Percentiles rank a stretch among this genome's conserved stretches.
These are phyloP conservation scores for Chaetodon trifasciatus DNA, from an alignment of 2,797 vertebrate species.

Conservation along the genomic window DNA sequence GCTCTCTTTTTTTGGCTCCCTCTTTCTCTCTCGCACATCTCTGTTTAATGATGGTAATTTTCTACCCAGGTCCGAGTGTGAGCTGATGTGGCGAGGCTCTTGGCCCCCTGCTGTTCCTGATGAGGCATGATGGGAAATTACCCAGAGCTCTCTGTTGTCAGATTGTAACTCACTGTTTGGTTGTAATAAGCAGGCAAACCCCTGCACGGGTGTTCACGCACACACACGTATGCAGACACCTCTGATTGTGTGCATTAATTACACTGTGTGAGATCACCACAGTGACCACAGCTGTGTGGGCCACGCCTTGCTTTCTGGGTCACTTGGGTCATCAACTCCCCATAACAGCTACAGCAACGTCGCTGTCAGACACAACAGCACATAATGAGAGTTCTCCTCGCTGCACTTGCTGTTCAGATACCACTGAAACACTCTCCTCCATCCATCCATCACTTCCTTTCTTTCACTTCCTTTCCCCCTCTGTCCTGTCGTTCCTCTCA, in stretches of 20 bases:
- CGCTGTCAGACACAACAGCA: slow-evolving; percentile 75
- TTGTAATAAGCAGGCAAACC: slow-evolving; percentile 98
- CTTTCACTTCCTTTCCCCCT: slow-evolving; percentile 47
- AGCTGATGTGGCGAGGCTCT: slow-evolving; percentile 98
- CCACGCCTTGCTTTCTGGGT: slow-evolving; percentile 92
- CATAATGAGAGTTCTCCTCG: slow-evolving; percentile 76
- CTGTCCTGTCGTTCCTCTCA: slow-evolving; percentile 45
- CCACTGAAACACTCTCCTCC: slow-evolving; percentile 65
- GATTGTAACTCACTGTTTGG: slow-evolving; percentile 98
- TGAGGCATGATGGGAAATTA: slow-evolving; percentile 99
- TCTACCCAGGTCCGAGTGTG: slow-evolving; percentile 98
- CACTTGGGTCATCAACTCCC: slow-evolving; percentile 82
- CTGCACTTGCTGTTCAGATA: slow-evolving; percentile 55
- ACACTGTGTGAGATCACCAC: slow-evolving; percentile 97
- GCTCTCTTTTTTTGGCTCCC: slow-evolving; percentile 62
- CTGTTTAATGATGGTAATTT: slow-evolving; percentile 97
- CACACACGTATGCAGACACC: slow-evolving; percentile 78
- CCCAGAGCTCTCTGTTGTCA: slow-evolving; percentile 94
- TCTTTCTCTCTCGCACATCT: slow-evolving; percentile 73
- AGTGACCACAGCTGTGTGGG: slow-evolving; percentile 94
- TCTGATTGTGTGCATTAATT: slow-evolving; percentile 96
- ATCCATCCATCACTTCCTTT: slow-evolving; percentile 71
- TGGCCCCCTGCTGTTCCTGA: slow-evolving; percentile 97
- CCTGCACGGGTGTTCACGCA: slow-evolving; percentile 72
- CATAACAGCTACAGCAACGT: slow-evolving; percentile 68